phyloP scores from a whole-genome alignment of 2,797 vertebrate genomes.

The Florisuga fusca region DNA sequence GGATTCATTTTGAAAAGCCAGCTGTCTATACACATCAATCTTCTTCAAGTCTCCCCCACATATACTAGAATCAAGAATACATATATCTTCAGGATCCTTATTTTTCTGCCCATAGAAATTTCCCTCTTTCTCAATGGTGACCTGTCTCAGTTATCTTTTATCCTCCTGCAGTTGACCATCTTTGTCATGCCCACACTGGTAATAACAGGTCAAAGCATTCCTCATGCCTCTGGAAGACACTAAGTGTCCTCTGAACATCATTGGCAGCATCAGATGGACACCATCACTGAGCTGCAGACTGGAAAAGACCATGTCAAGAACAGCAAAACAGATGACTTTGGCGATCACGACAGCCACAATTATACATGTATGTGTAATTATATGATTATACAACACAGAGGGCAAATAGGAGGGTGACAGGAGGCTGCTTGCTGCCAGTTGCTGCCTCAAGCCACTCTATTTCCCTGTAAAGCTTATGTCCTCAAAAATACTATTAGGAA shows the following conservation, averaged over 20 bases:
- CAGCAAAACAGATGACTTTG: not conserved
- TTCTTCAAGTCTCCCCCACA: not conserved
- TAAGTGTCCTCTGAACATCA: not conserved
- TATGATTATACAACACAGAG: not conserved
- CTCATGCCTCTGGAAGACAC: not conserved
- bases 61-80: not conserved
- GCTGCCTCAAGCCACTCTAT: rapidly evolving
- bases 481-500: not conserved
- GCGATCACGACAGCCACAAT: not conserved
- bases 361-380: too few species aligned
- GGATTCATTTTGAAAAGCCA: not conserved
- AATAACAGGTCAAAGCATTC: not conserved
- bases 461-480: not conserved
- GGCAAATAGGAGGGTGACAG: not conserved
- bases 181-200: not conserved
- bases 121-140: not conserved
- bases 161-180: not conserved
- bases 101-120: not conserved
- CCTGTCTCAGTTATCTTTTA: not conserved
- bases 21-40: not conserved
- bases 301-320: rapidly evolving
- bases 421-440: not conserved
- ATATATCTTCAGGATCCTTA: not conserved
- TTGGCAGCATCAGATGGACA: not conserved
- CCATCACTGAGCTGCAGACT: not conserved